Evolutionary conservation across 2,113 vertebrate genomes (phyloP), one percentile per base, ranked within the genome.

Genomic region (Passer montanus): DNA sequence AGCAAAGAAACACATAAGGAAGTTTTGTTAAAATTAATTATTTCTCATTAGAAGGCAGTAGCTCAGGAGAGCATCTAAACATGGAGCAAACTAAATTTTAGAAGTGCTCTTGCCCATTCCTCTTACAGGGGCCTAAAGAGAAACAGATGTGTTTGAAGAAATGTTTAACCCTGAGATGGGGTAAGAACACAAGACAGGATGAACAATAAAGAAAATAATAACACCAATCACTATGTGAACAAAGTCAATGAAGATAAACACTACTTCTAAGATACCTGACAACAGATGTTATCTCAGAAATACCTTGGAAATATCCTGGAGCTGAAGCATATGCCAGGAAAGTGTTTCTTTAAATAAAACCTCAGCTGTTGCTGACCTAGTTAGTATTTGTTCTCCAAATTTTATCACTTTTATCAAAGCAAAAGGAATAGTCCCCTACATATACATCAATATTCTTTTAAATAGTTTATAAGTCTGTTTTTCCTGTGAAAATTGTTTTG

Each of bases 101-200:
- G 7, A 47, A 53, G 22, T 52, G 8, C 2, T 75, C 1, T 0
- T 41, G 24, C 3, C 15, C 8, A 22, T 2, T 35, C 63, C 23
- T 72, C 28, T 55, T 9, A 33, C 28, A 72, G 35, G 50, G 59
- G 7, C 15, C 15, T 11, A 39, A 59, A 79, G 24, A 23, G 23
- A 46, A 60, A 30, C 4, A 77, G 7, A 31, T 21, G 6, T 4
- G 3, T 60, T 47, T 64, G 20, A 83, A 23, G 49, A 75, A 47
- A 63, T 41, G 10, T 46, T 90, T 84, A 78, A 78, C 33, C 28
- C 28, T 55, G 43, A 53, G 53, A n/a, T 58, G 13, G 4, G 2
- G 3, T 47, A 39, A 87, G 13, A 60, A 35, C 9, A 24, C 10
- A 80, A 79, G 49, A 50, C 6, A 64, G 9, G 6, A 43, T 72